Evolutionary conservation across 2,888 invertebrate species (phyloP), one percentile per base, ranked within the genome.

Genomic region (Lasioglossum lativentre): DNA sequence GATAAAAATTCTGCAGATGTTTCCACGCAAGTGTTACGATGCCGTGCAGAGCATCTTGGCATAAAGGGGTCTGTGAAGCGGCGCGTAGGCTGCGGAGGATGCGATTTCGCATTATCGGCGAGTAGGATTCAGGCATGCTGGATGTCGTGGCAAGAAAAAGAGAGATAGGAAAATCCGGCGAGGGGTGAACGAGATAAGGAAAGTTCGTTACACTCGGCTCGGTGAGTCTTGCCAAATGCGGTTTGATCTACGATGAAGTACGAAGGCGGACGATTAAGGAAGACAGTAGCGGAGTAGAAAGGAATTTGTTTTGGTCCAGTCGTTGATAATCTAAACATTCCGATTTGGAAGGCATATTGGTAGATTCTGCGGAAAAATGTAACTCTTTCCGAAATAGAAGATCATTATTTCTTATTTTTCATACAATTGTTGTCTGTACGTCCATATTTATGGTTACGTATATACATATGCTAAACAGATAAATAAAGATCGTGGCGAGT

Each of bases 161-260:
- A 40, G 74, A 83, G 76, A 87, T 78, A 79, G 16, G 77, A 81
- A 87, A 87, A 79, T 87, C 66, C 80, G 78, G 63, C 73, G 68
- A 75, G 76, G 74, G 70, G 80, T 86, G 80, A 88, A 88, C 40
- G 59, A 78, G 86, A 88, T 88, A 81, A 80, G 80, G 14, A 82
- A 70, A 52, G 77, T 83, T 88, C 76, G 59, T 86, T 79, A 86
- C 80, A 75, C 74, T 75, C 74, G 27, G 19, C 66, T 66, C 75
- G n/a, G 34, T 40, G 70, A n/a, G 70, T 63, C 27, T 75, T 42
- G 16, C 70, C 68, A 75, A 75, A 75, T 70, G 72, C 47, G 16
- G 75, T 76, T 86, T 82, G 82, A 86, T 86, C 73, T 71, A 80
- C 14, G 77, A 79, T 82, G 82, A 86, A 82, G 74, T 71, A 80